Base-by-base conservation (phyloP, 1,140 invertebrate species). In the Cydia amplana region DNA sequence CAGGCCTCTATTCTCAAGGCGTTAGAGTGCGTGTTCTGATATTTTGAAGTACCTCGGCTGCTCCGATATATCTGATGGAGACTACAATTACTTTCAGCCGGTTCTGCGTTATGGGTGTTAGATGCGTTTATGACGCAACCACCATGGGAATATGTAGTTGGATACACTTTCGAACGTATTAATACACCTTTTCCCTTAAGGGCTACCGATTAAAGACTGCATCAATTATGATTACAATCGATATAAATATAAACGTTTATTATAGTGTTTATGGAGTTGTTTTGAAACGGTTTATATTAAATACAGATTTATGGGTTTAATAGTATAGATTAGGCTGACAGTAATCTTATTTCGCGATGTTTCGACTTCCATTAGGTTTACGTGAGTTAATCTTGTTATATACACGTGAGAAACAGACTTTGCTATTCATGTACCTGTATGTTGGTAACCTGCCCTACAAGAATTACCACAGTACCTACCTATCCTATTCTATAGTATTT, bases 81-180 rank as follows among this genome's bases (percentile, higher is more conserved):
- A 46, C 43, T 46, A 65, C 74, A 80, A 78, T 80, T 80, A 80
- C 74, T 77, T 72, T 76, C 65, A 72, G 75, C 40, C 74, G 55
- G 72, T 74, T 78, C 73, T 76, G 18, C 28, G 77, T 80, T 77
- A 80, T 80, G 76, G 78, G 76, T 77, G 78, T 75, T 77, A 77
- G 76, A 72, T 72, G 25, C 60, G 70, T 72, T 70, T 70, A 20
- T 70, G 32, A 70, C 9, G n/a, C 28, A 70, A 70, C 65, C 65
- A n/a, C 25, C 32, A 36, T 70, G 65, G 32, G 65, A 43, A 43
- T 70, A n/a, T n/a, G n/a, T n/a, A 40, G n/a, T 20, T 18, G n/a
- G n/a, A 20, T 40, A 32, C 32, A 18, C 28, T 40, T 36, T 70
- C n/a, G 64, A 36, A 70, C 28, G 14, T 43, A 18, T 70, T 70